Conservation (phyloP, 2,888 invertebrate genomes). For the Thymelicus lineola region DNA sequence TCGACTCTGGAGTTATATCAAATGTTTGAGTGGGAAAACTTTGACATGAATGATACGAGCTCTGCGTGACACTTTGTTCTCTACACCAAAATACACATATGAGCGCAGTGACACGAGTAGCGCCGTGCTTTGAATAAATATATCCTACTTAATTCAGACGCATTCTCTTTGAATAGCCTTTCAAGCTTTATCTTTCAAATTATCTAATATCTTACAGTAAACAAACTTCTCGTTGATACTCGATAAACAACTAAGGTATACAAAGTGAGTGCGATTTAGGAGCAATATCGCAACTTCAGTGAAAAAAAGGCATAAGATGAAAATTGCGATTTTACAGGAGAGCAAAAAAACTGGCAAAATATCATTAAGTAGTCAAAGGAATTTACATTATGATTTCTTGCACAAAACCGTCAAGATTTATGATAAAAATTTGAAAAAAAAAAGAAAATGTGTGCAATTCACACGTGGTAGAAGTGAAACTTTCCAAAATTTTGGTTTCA, state of each 20-base stretch:
- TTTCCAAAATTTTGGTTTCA: no score
- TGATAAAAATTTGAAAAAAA: no score
- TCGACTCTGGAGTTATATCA: conserved; percentile 47
- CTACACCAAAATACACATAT: conserved; percentile 11
- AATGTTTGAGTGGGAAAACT: conserved; percentile 20
- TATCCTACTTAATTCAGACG: conserved; percentile 39
- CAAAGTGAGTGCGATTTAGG: conserved; percentile 5
- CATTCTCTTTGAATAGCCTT: conserved; percentile 19
- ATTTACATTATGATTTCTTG: no score
- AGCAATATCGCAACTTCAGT: no score
- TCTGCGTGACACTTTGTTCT: conserved; percentile 21
- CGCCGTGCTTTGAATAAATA: conserved; percentile 47
- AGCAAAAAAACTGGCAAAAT: no score
- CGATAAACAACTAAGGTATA: background rate
- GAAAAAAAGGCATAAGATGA: no score
- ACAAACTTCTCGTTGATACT: background rate
- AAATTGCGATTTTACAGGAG: no score
- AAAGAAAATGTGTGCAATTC: no score
- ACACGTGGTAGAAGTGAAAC: no score
- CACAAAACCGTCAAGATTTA: no score
- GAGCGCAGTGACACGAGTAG: conserved; percentile 18
- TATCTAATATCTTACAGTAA: background rate
- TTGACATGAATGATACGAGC: conserved; percentile 17
- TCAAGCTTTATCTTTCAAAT: conserved; percentile 1
- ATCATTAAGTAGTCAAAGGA: no score